Conservation (phyloP, 2,797 vertebrate genomes). For the Ispidina picta region DNA sequence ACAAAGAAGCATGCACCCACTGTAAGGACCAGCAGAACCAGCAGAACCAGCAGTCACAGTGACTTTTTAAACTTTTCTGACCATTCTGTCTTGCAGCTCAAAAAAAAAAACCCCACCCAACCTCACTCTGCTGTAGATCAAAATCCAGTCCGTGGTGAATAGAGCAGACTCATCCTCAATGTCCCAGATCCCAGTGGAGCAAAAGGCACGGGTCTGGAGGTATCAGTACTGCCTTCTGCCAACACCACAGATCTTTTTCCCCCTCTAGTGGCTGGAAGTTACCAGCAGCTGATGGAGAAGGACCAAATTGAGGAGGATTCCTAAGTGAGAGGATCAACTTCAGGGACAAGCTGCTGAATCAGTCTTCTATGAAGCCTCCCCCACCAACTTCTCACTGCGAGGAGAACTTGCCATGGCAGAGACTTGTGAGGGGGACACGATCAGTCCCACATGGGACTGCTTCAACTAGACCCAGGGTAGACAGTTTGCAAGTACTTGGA, state of each 20-base stretch:
- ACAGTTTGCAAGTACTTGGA: neutral
- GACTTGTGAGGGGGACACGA: neutral
- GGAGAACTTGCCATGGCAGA: neutral
- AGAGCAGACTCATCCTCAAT: neutral
- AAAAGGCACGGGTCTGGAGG: fast-evolving
- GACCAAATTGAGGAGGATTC: neutral
- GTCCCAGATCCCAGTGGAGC: neutral
- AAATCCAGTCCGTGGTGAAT: neutral
- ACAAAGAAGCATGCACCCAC: neutral
- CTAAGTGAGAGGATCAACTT: neutral
- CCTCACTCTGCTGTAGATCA: neutral
- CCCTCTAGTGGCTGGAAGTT: slow-evolving; percentile 49
- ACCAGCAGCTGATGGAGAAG: neutral
- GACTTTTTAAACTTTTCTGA: neutral
- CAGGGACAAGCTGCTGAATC: neutral
- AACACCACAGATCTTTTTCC: neutral
- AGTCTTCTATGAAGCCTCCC: neutral
- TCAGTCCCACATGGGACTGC: neutral
- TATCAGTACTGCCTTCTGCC: neutral
- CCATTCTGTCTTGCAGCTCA: neutral
- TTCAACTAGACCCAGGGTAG: neutral
- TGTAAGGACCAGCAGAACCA: neutral
- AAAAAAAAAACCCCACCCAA: neutral
- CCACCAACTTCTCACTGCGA: neutral
- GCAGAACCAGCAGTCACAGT: neutral